phyloP scores from a whole-genome alignment of 2,797 vertebrate genomes.

The Labeo calbasu region DNA sequence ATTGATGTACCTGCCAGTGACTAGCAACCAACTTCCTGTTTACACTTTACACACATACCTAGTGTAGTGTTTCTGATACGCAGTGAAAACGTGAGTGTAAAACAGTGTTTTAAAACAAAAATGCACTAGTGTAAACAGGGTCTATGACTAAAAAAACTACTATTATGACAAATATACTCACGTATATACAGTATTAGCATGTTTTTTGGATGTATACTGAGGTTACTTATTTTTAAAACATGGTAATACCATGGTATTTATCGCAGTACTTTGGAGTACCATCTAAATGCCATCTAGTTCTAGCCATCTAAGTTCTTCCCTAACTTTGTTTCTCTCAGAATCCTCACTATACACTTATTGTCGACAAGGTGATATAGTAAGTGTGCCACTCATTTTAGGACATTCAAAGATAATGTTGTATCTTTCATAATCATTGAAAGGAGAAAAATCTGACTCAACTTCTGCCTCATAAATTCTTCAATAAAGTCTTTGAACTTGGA shows the following conservation, averaged over 20 bases:
- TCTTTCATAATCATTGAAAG: slow-evolving; percentile 8
- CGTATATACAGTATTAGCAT: too few species aligned
- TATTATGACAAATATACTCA: too few species aligned
- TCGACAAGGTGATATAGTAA: background rate
- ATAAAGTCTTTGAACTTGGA: slow-evolving; percentile 15
- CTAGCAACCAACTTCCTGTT: too few species aligned
- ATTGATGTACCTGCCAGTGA: too few species aligned
- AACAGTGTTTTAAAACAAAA: too few species aligned
- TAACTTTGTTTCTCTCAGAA: background rate
- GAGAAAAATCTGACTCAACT: slow-evolving; percentile 27
- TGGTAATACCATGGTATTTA: background rate
- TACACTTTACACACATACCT: too few species aligned
- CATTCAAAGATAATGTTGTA: slow-evolving; percentile 46
- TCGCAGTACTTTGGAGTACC: background rate
- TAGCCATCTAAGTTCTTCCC: background rate
- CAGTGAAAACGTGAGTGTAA: too few species aligned
- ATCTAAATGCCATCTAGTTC: background rate
- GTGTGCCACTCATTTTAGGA: slow-evolving; percentile 33
- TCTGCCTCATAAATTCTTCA: slow-evolving; percentile 33
- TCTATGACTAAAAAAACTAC: too few species aligned
- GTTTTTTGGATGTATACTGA: too few species aligned
- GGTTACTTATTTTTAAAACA: too few species aligned
- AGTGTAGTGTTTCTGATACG: too few species aligned
- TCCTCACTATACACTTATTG: background rate
- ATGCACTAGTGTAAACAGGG: too few species aligned